phyloP scores from a whole-genome alignment of 2,888 invertebrate genomes.

The Synergus itoensis region DNA sequence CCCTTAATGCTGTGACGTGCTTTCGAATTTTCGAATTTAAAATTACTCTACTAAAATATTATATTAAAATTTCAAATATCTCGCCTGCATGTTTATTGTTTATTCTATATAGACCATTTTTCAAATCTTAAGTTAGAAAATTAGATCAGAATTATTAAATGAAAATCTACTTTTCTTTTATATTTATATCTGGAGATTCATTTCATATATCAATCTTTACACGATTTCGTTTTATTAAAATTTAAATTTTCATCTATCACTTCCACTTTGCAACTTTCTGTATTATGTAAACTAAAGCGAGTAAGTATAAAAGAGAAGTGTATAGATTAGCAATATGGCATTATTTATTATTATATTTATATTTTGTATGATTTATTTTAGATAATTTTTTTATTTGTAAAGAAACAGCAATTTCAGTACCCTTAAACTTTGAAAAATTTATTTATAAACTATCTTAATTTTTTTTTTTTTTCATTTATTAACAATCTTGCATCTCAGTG shows the following conservation, averaged over 20 bases:
- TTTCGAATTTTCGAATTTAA: too few relatives aligned
- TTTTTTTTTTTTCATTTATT: too few relatives aligned
- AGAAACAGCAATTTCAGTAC: neutral
- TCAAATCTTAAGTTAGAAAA: neutral
- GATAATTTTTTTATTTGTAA: neutral
- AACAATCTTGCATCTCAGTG: too few relatives aligned
- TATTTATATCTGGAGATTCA: neutral
- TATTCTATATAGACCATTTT: neutral
- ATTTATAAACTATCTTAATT: neutral
- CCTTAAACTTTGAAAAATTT: neutral
- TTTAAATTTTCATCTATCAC: slow-evolving; percentile 19
- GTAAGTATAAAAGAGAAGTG: slow-evolving; percentile 43
- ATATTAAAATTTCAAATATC: neutral
- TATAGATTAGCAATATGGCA: slow-evolving; percentile 51
- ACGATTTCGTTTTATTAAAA: neutral
- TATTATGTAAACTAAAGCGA: neutral
- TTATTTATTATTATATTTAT: slow-evolving; percentile 45
- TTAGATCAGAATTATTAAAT: neutral
- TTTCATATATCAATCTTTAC: neutral
- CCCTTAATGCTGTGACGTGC: too few relatives aligned
- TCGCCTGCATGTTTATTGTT: neutral
- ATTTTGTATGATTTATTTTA: slow-evolving; percentile 43
- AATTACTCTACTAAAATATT: neutral
- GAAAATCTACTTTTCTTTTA: neutral
- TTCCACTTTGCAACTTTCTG: neutral